phyloP scores from a whole-genome alignment of 1,140 invertebrate genomes.

The Cydia amplana region DNA sequence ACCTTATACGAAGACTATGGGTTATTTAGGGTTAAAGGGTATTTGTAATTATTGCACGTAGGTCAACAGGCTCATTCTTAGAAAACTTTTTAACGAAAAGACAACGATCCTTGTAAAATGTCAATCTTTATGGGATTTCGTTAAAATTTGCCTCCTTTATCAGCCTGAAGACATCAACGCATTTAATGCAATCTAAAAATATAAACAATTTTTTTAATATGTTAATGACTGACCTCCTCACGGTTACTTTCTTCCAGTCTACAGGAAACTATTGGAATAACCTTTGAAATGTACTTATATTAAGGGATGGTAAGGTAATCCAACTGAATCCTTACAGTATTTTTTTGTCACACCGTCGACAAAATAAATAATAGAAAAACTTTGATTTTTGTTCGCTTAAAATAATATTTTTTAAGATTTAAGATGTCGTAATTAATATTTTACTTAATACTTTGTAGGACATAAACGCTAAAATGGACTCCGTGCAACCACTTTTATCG shows the following conservation, averaged over 20 bases:
- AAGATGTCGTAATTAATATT: conserved; percentile 11
- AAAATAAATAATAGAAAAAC: conserved; percentile 7
- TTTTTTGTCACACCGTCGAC: conserved; percentile 3
- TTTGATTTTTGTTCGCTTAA: conserved; percentile 9
- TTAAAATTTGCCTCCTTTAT: not conserved
- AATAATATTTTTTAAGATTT: not conserved
- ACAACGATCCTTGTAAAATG: not conserved
- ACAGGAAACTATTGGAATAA: not conserved
- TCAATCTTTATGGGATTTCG: not conserved
- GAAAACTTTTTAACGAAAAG: not conserved
- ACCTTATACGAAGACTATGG: conserved; percentile 57
- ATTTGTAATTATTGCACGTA: conserved; percentile 53
- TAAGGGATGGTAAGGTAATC: conserved; percentile 1
- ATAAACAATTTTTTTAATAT: conserved; percentile 4
- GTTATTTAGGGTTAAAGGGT: conserved; percentile 42
- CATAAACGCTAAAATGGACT: conserved; percentile 5
- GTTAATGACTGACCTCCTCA: conserved; percentile 16
- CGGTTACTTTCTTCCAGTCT: not conserved
- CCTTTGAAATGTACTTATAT: conserved; percentile 12
- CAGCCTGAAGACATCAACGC: conserved; percentile 26
- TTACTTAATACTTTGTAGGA: conserved; percentile 6
- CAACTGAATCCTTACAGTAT: not conserved
- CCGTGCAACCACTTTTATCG: not conserved
- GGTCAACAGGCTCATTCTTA: not conserved
- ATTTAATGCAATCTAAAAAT: conserved; percentile 26